Evolutionary conservation across 2,888 invertebrate species (phyloP).

Genomic region (Zygaena filipendulae): DNA sequence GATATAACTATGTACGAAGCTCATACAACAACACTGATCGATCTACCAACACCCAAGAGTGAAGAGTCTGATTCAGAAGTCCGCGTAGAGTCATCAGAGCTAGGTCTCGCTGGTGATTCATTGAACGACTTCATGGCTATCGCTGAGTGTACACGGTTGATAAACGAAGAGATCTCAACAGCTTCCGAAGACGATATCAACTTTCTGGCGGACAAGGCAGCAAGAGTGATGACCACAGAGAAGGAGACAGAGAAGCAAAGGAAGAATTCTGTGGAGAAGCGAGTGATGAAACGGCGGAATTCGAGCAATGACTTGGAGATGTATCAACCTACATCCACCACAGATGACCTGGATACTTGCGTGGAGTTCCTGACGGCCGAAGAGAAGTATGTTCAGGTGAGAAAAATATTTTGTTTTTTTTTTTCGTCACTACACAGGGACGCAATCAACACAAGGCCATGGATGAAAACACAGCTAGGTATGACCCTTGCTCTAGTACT

Average conservation of each 20-base stretch:
- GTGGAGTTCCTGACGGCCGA: conserved; percentile 38
- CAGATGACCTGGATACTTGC: conserved; percentile 49
- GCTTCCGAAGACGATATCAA: conserved; percentile 53
- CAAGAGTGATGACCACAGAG: conserved; percentile 54
- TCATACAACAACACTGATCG: conserved; percentile 50
- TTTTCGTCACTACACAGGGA: no score
- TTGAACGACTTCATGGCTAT: conserved; percentile 57
- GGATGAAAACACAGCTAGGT: no score
- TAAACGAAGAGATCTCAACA: conserved; percentile 31
- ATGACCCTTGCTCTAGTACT: no score
- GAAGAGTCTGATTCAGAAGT: conserved; percentile 56
- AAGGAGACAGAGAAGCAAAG: conserved; percentile 29
- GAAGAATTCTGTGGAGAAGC: conserved; percentile 36
- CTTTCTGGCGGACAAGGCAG: conserved; percentile 51
- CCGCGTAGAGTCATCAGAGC: conserved; percentile 47
- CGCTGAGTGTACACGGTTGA: conserved; percentile 40
- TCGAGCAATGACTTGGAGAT: conserved; percentile 54
- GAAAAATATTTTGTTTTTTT: neutral
- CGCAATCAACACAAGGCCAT: no score
- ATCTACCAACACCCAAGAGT: conserved; percentile 40
- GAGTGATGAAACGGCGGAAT: conserved; percentile 41
- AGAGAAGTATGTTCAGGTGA: conserved; percentile 58
- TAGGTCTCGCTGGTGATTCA: conserved; percentile 56
- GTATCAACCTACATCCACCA: conserved; percentile 58
- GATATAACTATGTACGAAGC: conserved; percentile 62